Base-by-base conservation (phyloP, 2,888 invertebrate species). In the Orthonychiurus folsomi region DNA sequence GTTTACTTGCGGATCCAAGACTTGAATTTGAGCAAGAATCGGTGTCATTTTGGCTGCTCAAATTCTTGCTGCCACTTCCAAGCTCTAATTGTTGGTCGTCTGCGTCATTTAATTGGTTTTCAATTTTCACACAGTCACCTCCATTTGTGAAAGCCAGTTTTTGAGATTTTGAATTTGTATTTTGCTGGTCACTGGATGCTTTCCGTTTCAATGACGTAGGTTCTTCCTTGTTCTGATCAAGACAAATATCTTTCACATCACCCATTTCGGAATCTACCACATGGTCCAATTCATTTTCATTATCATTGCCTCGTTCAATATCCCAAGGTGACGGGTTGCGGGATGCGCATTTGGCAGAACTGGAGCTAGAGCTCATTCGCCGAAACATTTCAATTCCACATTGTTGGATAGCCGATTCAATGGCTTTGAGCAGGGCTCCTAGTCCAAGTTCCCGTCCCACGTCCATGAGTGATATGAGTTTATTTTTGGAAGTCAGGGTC, bases 341-440 rank as follows among this genome's bases (percentile, higher is more conserved):
- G 15, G 37, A 37, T 37, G 15, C 15, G 5, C 15, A 5, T 15
- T 37, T 37, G n/a, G n/a, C n/a, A n/a, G n/a, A n/a, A 15, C 15
- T 37, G 37, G 37, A 37, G 15, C 28, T 53, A 26, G 26, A 18
- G 3, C 53, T 62, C 48, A 61, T 21, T 55, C 66, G 52, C 15
- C 63, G 61, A 54, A 68, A 66, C 52, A 64, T 59, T 60, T 63
- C 65, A n/a, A 66, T 60, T 23, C 66, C 66, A 53, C 61, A 66
- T 1, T 53, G 27, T 15, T 65, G 50, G 23, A 66, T 63, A 0
- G 67, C 60, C 26, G 53, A 61, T 48, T 64, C 62, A 21, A 66
- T 63, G 2, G 64, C 61, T 56, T 65, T 68, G 26, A 50, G 26
- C 23, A 67, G 57, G 9, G 62, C 54, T 1, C 27, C 26, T 24